Conservation (phyloP, 2,797 vertebrate genomes). For the Sebastes aleutianus region DNA sequence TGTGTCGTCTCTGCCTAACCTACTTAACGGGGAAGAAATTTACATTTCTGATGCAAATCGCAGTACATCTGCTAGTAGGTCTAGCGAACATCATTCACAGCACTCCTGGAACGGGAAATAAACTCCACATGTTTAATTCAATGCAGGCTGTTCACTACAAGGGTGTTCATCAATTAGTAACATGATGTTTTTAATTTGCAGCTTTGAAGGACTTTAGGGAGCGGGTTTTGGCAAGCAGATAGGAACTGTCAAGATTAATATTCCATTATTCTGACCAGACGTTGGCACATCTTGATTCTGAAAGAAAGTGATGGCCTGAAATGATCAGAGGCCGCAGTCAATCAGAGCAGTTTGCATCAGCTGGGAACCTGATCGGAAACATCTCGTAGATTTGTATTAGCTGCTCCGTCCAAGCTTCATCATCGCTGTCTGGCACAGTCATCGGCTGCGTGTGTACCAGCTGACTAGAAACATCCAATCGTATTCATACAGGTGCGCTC, state of each 20-base stretch:
- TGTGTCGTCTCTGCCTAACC: constrained; percentile 34
- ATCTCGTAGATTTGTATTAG: neutral
- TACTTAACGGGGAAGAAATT: constrained; percentile 51
- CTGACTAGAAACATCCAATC: neutral
- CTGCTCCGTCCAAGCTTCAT: neutral
- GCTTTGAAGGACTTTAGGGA: constrained; percentile 67
- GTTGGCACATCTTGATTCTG: constrained; percentile 19
- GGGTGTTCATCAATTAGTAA: constrained; percentile 77
- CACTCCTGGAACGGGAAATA: constrained; percentile 32
- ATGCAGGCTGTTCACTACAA: constrained; percentile 52
- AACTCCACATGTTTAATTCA: constrained; percentile 72
- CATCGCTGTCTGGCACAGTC: neutral
- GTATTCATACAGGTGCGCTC: neutral
- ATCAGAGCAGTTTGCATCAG: constrained; percentile 12
- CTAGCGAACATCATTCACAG: constrained; percentile 54
- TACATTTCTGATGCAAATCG: constrained; percentile 68
- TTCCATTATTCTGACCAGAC: constrained; percentile 44
- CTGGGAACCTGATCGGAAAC: neutral
- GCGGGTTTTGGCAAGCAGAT: constrained; percentile 53
- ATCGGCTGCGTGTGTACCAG: neutral
- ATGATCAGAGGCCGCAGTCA: constrained; percentile 32
- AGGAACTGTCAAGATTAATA: constrained; percentile 65
- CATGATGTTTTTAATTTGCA: constrained; percentile 75
- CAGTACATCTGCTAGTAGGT: constrained; percentile 44
- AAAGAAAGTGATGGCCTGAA: constrained; percentile 23